These are phyloP conservation scores for Ploceus nigricollis DNA, from an alignment of 2,113 vertebrate genomes.

Conservation along the genomic window DNA sequence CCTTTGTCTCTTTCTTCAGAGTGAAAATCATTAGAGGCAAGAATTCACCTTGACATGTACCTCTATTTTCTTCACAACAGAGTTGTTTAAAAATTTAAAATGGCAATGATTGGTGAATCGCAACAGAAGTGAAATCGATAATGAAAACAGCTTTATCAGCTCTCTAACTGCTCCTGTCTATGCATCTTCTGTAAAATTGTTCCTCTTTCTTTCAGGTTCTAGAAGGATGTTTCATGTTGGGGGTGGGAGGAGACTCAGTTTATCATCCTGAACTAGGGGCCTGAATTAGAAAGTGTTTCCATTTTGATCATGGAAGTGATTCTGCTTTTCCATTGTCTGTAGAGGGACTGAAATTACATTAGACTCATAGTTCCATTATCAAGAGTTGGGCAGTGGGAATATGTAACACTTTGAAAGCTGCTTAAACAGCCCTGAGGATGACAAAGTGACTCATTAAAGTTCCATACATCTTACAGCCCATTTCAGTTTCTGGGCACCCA, in stretches of 20 bases:
- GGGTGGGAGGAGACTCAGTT: accelerated
- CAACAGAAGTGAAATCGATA: not conserved
- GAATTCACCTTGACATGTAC: not conserved
- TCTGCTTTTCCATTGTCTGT: not conserved
- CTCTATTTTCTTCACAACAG: not conserved
- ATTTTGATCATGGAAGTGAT: not conserved
- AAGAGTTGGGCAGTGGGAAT: not conserved
- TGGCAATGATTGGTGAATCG: not conserved
- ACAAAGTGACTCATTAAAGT: not conserved
- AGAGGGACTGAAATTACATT: not conserved
- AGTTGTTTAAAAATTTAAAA: not conserved
- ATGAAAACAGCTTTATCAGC: not conserved
- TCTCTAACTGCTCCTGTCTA: not conserved
- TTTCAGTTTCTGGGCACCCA: not conserved
- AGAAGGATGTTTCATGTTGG: not conserved
- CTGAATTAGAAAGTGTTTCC: not conserved
- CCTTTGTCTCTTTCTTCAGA: not conserved
- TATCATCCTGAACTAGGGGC: not conserved
- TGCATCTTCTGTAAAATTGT: not conserved
- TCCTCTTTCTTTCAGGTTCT: not conserved
- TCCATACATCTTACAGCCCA: not conserved
- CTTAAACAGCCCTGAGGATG: not conserved
- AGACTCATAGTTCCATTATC: not conserved
- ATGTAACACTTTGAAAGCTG: not conserved
- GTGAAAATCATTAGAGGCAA: not conserved